A percentile compares a stretch with the other conserved stretches of the same genome.
Evolutionary conservation across 1,140 invertebrate species (phyloP).

Genomic region (Drosophila azteca): DNA sequence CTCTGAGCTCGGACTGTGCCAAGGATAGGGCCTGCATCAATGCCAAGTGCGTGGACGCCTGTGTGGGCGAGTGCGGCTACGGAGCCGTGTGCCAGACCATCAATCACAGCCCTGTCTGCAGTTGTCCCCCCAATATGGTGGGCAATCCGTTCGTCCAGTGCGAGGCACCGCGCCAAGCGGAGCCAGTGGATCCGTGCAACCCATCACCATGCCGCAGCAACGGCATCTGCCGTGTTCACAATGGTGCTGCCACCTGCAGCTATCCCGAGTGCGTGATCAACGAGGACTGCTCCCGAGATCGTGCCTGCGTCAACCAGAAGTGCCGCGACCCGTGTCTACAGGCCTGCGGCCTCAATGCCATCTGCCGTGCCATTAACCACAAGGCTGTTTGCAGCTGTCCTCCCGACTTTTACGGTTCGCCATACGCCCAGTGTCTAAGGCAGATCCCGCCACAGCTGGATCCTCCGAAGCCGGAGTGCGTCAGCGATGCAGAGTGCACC

Average conservation of each 20-base stretch:
- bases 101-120: slow-evolving; percentile 92
- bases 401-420: slow-evolving; percentile 90
- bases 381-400: slow-evolving; percentile 92
- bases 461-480: slow-evolving; percentile 90
- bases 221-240: slow-evolving; percentile 90
- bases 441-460: slow-evolving; percentile 80
- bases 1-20: slow-evolving; percentile 91
- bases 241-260: slow-evolving; percentile 88
- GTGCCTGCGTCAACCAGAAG: slow-evolving; percentile 91
- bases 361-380: slow-evolving; percentile 93
- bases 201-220: slow-evolving; percentile 92
- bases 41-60: slow-evolving; percentile 92
- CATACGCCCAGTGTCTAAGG: slow-evolving; percentile 89
- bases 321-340: slow-evolving; percentile 92
- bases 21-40: slow-evolving; percentile 90
- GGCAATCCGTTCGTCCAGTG: slow-evolving; percentile 93
- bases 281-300: slow-evolving; percentile 91
- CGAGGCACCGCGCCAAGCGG: slow-evolving; percentile 64
- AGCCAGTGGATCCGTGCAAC: slow-evolving; percentile 88
- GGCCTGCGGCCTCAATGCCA: slow-evolving; percentile 92
- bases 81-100: slow-evolving; percentile 87
- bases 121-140: slow-evolving; percentile 85
- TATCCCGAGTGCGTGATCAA: slow-evolving; percentile 95
- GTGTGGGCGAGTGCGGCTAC: slow-evolving; percentile 87
- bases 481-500: slow-evolving; percentile 91